A percentile compares a stretch with the other conserved stretches of the same genome.
Conservation (phyloP, 2,888 invertebrate genomes). For the Steromphala cineraria region DNA sequence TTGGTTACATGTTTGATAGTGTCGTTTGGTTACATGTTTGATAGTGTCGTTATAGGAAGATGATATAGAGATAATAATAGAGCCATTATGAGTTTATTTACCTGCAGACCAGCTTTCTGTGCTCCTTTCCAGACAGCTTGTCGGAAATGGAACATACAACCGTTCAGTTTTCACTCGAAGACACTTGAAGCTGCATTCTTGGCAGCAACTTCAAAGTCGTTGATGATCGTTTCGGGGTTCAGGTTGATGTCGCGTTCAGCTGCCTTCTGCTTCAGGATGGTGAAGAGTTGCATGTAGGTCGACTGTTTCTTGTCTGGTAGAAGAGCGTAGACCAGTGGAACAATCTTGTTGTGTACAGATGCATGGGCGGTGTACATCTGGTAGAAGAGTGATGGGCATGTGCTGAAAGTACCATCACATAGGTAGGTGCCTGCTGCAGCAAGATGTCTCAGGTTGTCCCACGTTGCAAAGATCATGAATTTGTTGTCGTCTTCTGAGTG, state of each 20-base stretch:
- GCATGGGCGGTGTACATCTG: conserved; percentile 30
- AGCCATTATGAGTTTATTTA: too few relatives aligned
- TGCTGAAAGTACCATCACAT: not conserved
- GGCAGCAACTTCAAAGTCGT: conserved; percentile 23
- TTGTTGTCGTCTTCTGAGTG: too few relatives aligned
- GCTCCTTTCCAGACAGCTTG: too few relatives aligned
- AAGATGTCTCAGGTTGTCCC: too few relatives aligned
- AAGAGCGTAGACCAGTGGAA: conserved; percentile 22
- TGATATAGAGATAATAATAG: too few relatives aligned
- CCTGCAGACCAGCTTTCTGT: too few relatives aligned
- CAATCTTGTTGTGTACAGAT: conserved; percentile 11
- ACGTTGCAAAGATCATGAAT: too few relatives aligned
- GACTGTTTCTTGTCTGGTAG: conserved; percentile 23
- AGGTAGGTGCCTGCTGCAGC: not conserved
- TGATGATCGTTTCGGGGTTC: too few relatives aligned
- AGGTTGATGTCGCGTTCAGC: not conserved
- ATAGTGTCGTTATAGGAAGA: too few relatives aligned
- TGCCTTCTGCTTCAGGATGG: not conserved
- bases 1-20: too few relatives aligned
- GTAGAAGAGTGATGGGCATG: conserved; percentile 5
- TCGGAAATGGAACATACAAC: too few relatives aligned
- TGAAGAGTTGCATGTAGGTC: conserved; percentile 19
- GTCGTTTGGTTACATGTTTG: too few relatives aligned
- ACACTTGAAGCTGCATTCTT: not conserved
- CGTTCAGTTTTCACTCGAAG: not conserved